Evolutionary conservation across 2,113 vertebrate genomes (phyloP).

Genomic region (Eublepharis macularius): DNA sequence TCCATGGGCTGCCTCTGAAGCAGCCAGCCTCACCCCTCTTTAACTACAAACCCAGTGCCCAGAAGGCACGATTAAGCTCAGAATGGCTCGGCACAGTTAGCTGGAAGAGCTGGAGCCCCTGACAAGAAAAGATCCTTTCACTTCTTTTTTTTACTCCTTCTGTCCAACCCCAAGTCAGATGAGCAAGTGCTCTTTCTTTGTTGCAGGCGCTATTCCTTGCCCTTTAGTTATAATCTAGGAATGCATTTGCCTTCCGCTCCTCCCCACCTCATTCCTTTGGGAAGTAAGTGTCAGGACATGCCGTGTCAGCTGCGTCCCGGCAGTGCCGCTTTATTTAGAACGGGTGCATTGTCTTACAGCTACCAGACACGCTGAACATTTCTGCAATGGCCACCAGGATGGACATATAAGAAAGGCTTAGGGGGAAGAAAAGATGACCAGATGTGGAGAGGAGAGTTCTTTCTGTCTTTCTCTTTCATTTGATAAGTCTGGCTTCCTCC

Average conservation of each 20-base stretch:
- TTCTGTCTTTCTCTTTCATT: neutral
- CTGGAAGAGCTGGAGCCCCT: neutral
- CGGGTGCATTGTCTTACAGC: slow-evolving; percentile 24
- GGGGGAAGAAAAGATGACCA: neutral
- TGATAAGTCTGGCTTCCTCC: too few relatives aligned
- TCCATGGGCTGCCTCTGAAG: neutral
- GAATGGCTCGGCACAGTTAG: neutral
- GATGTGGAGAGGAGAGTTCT: neutral
- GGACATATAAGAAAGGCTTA: slow-evolving; percentile 31
- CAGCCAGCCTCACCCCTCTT: neutral
- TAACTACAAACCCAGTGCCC: neutral
- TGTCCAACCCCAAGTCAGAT: neutral
- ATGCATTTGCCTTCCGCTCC: slow-evolving; percentile 61
- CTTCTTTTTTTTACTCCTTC: neutral
- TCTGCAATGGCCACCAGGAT: slow-evolving; percentile 22
- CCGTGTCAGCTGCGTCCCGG: slow-evolving; percentile 79
- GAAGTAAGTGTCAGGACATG: slow-evolving; percentile 70
- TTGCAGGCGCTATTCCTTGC: neutral
- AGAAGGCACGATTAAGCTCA: neutral
- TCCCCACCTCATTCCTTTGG: slow-evolving; percentile 60
- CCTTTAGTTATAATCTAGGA: slow-evolving; percentile 60
- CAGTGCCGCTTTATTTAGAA: slow-evolving; percentile 62
- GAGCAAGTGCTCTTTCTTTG: rapidly evolving
- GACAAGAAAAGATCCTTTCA: neutral
- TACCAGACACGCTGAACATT: slow-evolving; percentile 25